These are phyloP conservation scores for Procambarus clarkii DNA, from an alignment of 1,140 invertebrate genomes.

Conservation along the genomic window DNA sequence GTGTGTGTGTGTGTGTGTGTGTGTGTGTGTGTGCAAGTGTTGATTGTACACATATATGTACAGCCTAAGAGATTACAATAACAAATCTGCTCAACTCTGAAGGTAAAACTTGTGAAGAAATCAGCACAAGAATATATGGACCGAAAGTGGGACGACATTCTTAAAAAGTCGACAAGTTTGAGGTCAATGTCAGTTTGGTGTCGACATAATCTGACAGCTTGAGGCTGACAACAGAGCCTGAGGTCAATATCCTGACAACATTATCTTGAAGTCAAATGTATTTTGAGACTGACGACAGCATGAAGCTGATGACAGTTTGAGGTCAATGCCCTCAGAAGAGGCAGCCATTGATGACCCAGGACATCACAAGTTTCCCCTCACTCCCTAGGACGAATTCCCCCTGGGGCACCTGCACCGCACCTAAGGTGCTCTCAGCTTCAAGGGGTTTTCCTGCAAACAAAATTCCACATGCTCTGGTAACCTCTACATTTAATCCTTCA, in stretches of 20 bases:
- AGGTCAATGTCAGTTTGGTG: conserved; percentile 4
- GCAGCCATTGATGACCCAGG: background rate
- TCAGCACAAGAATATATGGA: conserved; percentile 61
- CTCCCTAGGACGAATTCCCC: background rate
- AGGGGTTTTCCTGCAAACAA: background rate
- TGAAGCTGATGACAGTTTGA: background rate
- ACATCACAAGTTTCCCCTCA: background rate
- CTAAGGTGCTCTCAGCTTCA: background rate
- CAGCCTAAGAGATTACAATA: conserved; percentile 68
- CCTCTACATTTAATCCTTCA: background rate
- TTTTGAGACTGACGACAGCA: background rate
- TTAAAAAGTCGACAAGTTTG: conserved; percentile 8
- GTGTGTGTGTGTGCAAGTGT: conserved; percentile 20
- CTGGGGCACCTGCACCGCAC: background rate
- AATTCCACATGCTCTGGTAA: background rate
- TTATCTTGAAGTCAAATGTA: background rate
- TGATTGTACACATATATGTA: conserved; percentile 54
- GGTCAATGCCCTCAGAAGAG: background rate
- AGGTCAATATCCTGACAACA: conserved; percentile 8
- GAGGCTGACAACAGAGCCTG: conserved; percentile 1
- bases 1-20: background rate
- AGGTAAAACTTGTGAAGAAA: conserved; percentile 60
- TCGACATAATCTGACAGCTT: background rate
- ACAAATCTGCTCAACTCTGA: conserved; percentile 62
- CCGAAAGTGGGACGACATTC: conserved; percentile 36